Evolutionary conservation across 2,888 invertebrate species (phyloP).

Genomic region (Trachelus stipa): DNA sequence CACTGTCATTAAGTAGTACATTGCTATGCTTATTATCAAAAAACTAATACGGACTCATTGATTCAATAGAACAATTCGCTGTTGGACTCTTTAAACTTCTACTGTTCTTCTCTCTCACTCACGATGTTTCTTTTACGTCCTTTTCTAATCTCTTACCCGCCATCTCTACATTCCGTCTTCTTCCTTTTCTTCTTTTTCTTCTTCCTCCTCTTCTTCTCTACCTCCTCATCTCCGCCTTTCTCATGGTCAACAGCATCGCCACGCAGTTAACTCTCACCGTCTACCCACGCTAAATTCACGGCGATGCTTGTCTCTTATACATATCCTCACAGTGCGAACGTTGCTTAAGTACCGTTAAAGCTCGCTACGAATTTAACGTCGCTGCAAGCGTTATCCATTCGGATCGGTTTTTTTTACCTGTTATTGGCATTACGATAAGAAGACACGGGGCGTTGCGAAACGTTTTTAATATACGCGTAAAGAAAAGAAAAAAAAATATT

Average conservation of each 20-base stretch:
- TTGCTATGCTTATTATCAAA: too few relatives aligned
- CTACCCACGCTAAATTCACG: not conserved
- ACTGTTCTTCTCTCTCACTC: slow-evolving; percentile 13
- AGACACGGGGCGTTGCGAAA: not conserved
- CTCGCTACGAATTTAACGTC: not conserved
- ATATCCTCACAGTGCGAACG: not conserved
- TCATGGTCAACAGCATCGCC: not conserved
- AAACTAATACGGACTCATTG: too few relatives aligned
- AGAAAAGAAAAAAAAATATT: not conserved
- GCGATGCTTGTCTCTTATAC: not conserved
- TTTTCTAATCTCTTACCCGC: slow-evolving; percentile 2
- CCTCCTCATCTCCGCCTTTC: not conserved
- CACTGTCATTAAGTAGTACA: too few relatives aligned
- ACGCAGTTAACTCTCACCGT: not conserved
- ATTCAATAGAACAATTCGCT: too few relatives aligned
- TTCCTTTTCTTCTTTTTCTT: not conserved
- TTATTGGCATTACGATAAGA: not conserved
- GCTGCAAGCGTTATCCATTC: not conserved
- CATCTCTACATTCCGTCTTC: not conserved
- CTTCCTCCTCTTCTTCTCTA: slow-evolving; percentile 4
- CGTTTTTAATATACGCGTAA: not conserved
- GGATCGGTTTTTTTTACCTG: not conserved
- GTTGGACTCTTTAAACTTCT: not conserved
- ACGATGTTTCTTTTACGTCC: slow-evolving; percentile 4
- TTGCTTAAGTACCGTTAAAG: not conserved